Conservation (phyloP, 1,140 invertebrate genomes). For the Mamestra configurata region DNA sequence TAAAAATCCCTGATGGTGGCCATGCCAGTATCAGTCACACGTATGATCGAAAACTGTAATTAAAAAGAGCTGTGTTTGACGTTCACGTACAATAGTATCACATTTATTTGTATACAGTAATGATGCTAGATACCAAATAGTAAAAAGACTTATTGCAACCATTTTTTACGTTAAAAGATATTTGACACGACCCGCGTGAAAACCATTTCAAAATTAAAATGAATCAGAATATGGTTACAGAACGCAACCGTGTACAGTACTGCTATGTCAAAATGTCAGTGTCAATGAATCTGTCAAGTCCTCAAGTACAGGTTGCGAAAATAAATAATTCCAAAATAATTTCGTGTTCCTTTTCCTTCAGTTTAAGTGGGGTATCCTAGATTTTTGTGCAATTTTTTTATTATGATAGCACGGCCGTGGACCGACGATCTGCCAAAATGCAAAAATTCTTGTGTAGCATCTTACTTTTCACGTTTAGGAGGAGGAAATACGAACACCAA, state of each 20-base stretch:
- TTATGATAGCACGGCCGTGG: slow-evolving; percentile 89
- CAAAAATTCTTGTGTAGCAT: slow-evolving; percentile 93
- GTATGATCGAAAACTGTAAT: too few species aligned
- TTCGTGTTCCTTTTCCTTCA: not conserved
- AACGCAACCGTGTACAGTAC: not conserved
- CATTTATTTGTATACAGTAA: too few species aligned
- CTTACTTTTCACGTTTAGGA: slow-evolving; percentile 95
- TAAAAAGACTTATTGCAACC: too few species aligned
- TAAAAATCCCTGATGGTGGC: too few species aligned
- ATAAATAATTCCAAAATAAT: slow-evolving; percentile 30
- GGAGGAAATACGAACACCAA: slow-evolving; percentile 94
- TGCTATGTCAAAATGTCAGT: not conserved
- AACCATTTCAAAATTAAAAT: too few species aligned
- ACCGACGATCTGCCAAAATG: slow-evolving; percentile 96
- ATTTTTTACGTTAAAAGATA: too few species aligned
- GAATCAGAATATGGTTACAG: not conserved
- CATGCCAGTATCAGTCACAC: too few species aligned
- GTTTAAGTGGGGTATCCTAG: not conserved
- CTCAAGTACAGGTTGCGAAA: slow-evolving; percentile 22
- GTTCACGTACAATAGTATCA: too few species aligned
- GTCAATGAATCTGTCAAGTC: not conserved
- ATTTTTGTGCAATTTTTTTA: slow-evolving; percentile 37
- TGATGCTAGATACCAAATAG: too few species aligned
- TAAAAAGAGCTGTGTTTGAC: too few species aligned
- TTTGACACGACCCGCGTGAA: too few species aligned